Evolutionary conservation across 2,888 invertebrate genomes (phyloP), one percentile per base, ranked within the genome.

Genomic region (Tuta absoluta): DNA sequence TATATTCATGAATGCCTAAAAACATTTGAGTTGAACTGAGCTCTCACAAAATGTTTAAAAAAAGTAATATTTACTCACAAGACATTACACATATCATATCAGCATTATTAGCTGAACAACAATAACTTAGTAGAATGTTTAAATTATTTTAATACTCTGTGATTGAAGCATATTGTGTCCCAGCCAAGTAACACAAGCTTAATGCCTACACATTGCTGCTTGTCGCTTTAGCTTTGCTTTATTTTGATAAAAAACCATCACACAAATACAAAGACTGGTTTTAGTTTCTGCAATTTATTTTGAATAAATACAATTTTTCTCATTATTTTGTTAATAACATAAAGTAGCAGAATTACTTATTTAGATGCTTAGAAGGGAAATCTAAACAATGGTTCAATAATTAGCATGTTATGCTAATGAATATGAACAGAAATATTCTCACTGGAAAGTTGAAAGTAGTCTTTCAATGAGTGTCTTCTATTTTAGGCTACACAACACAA

Each of bases 141-240:
- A 45, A 14, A n/a, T 45, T 45, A n/a, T 48, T 5, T 19, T 19
- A 19, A 49, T 19, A 49, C 21, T 21, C 10, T 49, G 48, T 49
- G 17, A 17, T 53, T 41, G n/a, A 24, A 33, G 24, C 14, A 56
- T 56, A 24, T 58, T 49, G 28, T 64, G 59, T 38, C 63, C 59
- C 38, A 60, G 62, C 62, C 19, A 33, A 59, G 10, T 49, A 17
- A 61, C 49, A 59, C 65, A 51, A 63, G 65, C 65, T 65, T 65
- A 24, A 7, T 37, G 63, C 62, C 60, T 62, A 63, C 57, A 65
- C 62, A 17, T 38, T n/a, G 62, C 62, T n/a, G 62, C 62, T 48
- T 48, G 48, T 12, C n/a, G 62, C 62, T 62, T 62, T 10, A 23
- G 45, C 53, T 37, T 64, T 64, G 60, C 56, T 63, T 62, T 66